These are phyloP conservation scores for Tamandua tetradactyla DNA, from an alignment of 2,797 vertebrate species.

Conservation along the genomic window DNA sequence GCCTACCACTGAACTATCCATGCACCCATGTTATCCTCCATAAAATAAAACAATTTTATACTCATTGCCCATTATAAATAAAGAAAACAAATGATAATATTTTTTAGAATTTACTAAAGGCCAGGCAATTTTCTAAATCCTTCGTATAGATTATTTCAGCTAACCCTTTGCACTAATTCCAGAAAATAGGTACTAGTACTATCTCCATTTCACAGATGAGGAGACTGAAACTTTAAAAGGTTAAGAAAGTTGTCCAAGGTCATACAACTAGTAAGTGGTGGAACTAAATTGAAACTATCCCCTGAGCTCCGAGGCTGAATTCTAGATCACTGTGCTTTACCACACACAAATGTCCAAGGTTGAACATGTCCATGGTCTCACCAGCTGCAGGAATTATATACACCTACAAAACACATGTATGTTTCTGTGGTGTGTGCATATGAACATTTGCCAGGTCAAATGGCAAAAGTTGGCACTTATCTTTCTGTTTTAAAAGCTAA, in stretches of 20 bases:
- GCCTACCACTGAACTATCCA: no score
- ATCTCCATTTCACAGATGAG: background rate
- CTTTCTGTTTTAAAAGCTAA: slow-evolving; percentile 22
- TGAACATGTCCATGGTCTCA: background rate
- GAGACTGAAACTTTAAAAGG: background rate
- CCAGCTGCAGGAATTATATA: background rate
- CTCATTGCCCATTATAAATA: background rate
- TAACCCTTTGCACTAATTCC: slow-evolving; percentile 4
- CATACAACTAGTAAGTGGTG: background rate
- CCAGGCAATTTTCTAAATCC: background rate
- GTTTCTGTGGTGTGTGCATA: background rate
- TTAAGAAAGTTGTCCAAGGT: background rate
- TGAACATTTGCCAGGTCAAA: background rate
- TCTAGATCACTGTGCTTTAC: background rate
- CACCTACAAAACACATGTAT: background rate
- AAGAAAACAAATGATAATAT: background rate
- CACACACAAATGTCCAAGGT: background rate
- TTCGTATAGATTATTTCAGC: background rate
- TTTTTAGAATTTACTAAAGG: background rate
- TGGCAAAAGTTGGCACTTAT: background rate
- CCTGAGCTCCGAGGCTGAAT: background rate
- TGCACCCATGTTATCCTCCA: background rate
- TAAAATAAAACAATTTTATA: background rate
- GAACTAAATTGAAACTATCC: background rate
- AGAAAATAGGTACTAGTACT: background rate